Evolutionary conservation across 2,797 vertebrate species (phyloP), one percentile per base, ranked within the genome.

Genomic region (Tinamus major): DNA sequence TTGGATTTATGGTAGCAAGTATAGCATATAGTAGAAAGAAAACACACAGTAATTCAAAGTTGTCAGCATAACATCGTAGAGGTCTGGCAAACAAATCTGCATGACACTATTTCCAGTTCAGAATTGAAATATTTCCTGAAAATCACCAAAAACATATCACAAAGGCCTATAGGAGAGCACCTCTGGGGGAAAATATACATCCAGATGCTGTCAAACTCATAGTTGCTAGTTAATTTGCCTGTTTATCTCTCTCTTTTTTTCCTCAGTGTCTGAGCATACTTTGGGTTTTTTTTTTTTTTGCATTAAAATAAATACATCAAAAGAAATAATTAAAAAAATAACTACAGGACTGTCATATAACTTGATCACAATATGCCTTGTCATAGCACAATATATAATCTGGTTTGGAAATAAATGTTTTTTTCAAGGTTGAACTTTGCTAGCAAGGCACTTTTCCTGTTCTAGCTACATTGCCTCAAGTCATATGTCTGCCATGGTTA

Each of bases 381-480:
- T 51, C 55, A 2, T 33, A 35, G 27, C 41, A 11, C 15, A 56
- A 26, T n/a, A 56, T 56, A n/a, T 56, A 56, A n/a, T 56, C 31
- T 46, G 44, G 14, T 68, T 68, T 18, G 23, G 33, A 68, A 67
- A 37, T 51, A 13, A 56, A 56, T 27, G 46, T 14, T 17, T 51
- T 27, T 51, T 19, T 19, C 24, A 17, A 51, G 18, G 37, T 6
- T 41, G 35, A 76, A 12, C 26, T 76, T 67, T 62, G 41, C 21
- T 41, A 64, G n/a, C 19, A 41, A 31, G 33, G 3, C 24, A 1
- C 3, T 0, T 21, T 41, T 65, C 64, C 65, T 56, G 29, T 29
- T 63, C 49, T 26, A 70, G 41, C 51, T 44, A 6, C 4, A 0
- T 10, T 35, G 19, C 35, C 35, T 68, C 13, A 21, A 15, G 13